These are phyloP conservation scores for Palythoa grandiflora DNA, from an alignment of 92 coral and sea anemone genomes.

Conservation along the genomic window DNA sequence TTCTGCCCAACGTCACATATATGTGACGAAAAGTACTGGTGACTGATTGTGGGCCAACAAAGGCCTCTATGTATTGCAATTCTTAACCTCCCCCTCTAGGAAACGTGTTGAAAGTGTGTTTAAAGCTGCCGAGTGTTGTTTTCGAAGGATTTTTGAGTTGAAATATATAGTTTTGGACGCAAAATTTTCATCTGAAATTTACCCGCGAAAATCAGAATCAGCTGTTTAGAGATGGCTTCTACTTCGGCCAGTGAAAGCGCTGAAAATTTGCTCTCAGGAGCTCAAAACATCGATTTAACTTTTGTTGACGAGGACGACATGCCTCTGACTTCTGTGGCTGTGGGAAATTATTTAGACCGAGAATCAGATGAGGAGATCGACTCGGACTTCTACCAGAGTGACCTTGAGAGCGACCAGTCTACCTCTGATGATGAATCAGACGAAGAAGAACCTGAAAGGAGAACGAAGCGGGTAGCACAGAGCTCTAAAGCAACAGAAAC, in stretches of 20 bases:
- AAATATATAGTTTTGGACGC: not conserved
- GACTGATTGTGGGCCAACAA: no score
- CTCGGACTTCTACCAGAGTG: constrained; percentile 58
- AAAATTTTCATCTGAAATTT: constrained; percentile 1
- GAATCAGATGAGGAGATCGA: constrained; percentile 50
- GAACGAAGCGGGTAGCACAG: not conserved
- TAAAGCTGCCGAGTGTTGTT: not conserved
- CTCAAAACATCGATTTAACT: constrained; percentile 46
- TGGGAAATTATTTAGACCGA: constrained; percentile 42
- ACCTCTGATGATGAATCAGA: constrained; percentile 6
- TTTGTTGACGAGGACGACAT: constrained; percentile 54
- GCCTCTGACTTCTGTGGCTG: constrained; percentile 51
- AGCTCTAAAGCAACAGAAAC: not conserved
- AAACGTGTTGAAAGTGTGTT: no score
- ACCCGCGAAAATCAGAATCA: constrained; percentile 44
- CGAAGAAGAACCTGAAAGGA: not conserved
- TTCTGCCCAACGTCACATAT: no score
- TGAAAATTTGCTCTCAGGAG: constrained; percentile 21
- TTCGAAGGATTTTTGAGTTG: not conserved
- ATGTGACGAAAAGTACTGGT: no score
- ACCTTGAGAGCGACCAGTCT: constrained; percentile 34
- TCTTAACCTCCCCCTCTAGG: no score
- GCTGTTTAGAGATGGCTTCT: constrained; percentile 53
- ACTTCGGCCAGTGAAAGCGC: constrained; percentile 44
- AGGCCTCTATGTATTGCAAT: no score